phyloP scores from a whole-genome alignment of 1,140 invertebrate genomes.

The Macrobrachium nipponense region DNA sequence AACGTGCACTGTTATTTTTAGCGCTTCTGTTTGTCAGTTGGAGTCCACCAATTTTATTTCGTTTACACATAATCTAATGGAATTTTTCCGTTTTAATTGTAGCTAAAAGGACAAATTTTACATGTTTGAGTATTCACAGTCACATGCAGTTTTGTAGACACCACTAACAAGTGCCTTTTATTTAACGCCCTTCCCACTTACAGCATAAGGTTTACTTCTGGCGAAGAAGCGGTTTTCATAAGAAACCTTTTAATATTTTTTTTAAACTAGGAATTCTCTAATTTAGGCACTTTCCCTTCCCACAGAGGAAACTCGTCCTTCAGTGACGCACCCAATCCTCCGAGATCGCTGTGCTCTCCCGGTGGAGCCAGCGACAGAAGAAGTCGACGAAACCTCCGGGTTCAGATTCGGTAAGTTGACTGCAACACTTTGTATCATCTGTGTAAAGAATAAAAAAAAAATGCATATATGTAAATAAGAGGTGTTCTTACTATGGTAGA shows the following conservation, averaged over 20 bases:
- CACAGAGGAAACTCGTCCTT: conserved; percentile 31
- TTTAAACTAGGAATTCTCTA: not conserved
- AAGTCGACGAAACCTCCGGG: conserved; percentile 16
- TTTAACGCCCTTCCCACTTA: no score
- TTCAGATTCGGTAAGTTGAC: conserved; percentile 56
- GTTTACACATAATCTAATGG: no score
- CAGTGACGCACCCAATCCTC: not conserved
- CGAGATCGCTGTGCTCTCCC: conserved; percentile 49
- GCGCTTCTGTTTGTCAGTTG: no score
- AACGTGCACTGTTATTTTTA: no score
- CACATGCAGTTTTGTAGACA: no score
- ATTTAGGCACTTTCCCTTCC: not conserved
- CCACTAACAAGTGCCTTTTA: no score
- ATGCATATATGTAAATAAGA: not conserved
- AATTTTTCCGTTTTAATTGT: no score
- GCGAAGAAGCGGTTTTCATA: not conserved
- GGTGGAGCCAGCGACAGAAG: conserved; percentile 25
- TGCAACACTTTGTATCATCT: not conserved
- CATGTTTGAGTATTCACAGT: no score
- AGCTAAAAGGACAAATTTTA: no score
- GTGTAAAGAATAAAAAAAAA: not conserved
- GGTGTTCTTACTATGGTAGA: not conserved
- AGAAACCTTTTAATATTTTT: not conserved
- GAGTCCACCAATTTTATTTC: no score
- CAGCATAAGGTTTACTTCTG: not conserved